Evolutionary conservation across 2,113 vertebrate genomes (phyloP), one percentile per base, ranked within the genome.

Genomic region (Fregata magnificens): DNA sequence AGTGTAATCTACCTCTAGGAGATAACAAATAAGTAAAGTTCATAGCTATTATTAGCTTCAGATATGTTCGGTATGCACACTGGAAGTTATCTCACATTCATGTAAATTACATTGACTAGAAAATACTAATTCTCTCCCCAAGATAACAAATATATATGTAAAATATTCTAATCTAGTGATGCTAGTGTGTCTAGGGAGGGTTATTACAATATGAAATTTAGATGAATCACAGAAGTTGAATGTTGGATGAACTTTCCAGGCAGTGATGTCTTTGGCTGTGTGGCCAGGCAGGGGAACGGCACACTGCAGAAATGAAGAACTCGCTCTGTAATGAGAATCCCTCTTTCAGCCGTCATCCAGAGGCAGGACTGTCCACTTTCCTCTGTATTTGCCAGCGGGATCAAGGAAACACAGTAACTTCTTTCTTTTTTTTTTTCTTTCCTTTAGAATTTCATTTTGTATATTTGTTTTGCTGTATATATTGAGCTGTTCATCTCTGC

Each of bases 61-160:
- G 82, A 95, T 90, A 94, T 11, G 3, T 86, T 93, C 86, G 59
- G 53, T 85, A 88, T 96, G 86, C 85, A 90, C 45, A 29, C 77
- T 92, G 89, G 71, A 97, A 95, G 69, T 96, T 97, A 96, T 14
- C 40, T 96, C 8, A 14, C 81, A 94, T 97, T 98, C 94, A 95
- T 94, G 92, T 90, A 97, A 98, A 97, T 97, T 97, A 95, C 93
- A 92, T 94, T 93, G 94, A 74, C 56, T 88, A 94, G 78, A 96
- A 98, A 97, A 98, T 96, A 97, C 90, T 93, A 97, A 95, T 97
- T 97, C 94, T 98, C 62, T 98, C 59, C 83, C 82, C 42, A 90
- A 93, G 83, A 96, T 97, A 97, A 97, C 73, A 98, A 94, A 97
- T 95, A 74, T 53, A 95, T 95, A 91, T 85, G 86, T 94, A 95